Base-by-base conservation (phyloP, 2,888 invertebrate genomes). In the Mystacides longicornis region DNA sequence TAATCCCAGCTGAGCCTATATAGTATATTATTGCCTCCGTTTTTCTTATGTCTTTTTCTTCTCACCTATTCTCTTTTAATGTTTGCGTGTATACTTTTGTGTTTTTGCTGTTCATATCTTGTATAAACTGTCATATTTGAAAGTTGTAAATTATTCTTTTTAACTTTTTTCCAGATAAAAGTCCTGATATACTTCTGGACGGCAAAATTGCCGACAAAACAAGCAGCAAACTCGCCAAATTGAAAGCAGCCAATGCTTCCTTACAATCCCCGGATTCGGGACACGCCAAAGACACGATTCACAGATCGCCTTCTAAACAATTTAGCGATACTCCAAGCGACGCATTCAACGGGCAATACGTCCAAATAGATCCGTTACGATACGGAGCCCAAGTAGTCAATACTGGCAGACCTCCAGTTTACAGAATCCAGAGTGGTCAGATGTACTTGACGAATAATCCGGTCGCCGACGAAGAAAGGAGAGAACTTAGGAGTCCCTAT, bases 141-240 rank as follows among this genome's bases (percentile, higher is more conserved):
- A n/a, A n/a, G n/a, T n/a, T n/a, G n/a, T n/a, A n/a, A n/a, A n/a
- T n/a, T n/a, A n/a, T n/a, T n/a, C n/a, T n/a, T 31, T 9, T 31
- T 7, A 31, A 31, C 20, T 19, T 21, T 16, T 20, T 67, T 68
- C 2, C 72, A 75, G 77, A 77, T 58, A 77, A 77, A 67, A 77
- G 77, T 58, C 77, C 77, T 0, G 77, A 77, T 62, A 77, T 77
- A 61, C 75, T 76, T 0, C 61, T 77, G 45, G 76, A 77, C 60
- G 74, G 75, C 0, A 77, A 77, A 69, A 71, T 74, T 63, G 74
- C 71, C 51, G 76, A 77, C 52, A 76, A 76, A 18, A 52, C 55
- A 2, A 47, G 49, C 53, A 57, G 55, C 23, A 55, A 55, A 48
- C 43, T 53, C 2, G 53, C 57, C 9, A 58, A 58, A 20, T 19